Conservation (phyloP, 2,888 invertebrate genomes). For the Drosophila vallismaia region DNA sequence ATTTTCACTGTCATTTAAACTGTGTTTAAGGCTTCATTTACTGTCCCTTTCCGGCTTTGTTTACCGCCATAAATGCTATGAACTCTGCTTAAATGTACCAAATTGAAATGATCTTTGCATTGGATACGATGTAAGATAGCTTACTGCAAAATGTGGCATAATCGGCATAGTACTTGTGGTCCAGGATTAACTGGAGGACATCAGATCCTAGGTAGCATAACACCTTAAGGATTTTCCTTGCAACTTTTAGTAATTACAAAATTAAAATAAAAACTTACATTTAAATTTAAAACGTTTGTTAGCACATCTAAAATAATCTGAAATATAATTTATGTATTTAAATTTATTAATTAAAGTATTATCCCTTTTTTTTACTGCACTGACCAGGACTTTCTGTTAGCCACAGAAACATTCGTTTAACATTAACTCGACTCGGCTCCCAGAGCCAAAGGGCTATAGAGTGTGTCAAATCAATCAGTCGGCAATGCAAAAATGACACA, state of each 20-base stretch:
- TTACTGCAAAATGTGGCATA: conserved; percentile 11
- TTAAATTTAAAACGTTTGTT: background rate
- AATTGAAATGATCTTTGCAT: conserved; percentile 34
- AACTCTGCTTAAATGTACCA: conserved; percentile 10
- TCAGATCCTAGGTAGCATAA: background rate
- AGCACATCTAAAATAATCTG: too few species aligned
- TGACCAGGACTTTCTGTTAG: conserved; percentile 14
- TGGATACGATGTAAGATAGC: conserved; percentile 7
- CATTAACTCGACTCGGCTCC: conserved; percentile 23
- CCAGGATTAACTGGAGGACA: background rate
- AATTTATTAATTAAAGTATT: background rate
- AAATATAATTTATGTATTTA: background rate
- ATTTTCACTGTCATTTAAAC: conserved; percentile 55
- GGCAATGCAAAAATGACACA: conserved; percentile 56
- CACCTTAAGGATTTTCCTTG: background rate
- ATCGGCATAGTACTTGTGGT: background rate
- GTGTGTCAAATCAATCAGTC: conserved; percentile 69
- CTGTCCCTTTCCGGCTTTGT: conserved; percentile 6
- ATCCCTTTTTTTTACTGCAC: conserved; percentile 20
- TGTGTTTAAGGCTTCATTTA: conserved; percentile 50
- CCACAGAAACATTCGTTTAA: conserved; percentile 32
- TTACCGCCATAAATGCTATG: conserved; percentile 27
- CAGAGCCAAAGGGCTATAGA: conserved; percentile 11
- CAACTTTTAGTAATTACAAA: background rate
- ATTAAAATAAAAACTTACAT: too few species aligned